Evolutionary conservation across 2,888 invertebrate species (phyloP).

Genomic region (Athalia rosae): DNA sequence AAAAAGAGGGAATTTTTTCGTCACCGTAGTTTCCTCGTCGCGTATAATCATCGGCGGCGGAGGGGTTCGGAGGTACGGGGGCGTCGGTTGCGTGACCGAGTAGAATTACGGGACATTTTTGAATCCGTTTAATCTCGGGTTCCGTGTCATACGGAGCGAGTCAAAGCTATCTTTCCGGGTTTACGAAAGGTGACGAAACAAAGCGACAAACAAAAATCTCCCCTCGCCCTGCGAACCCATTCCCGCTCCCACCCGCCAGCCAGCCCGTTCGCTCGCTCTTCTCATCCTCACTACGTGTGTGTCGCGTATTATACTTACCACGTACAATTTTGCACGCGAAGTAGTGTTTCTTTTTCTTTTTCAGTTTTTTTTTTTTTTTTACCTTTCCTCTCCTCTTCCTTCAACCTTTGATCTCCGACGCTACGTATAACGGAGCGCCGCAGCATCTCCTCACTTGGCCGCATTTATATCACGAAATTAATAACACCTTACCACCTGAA

Average conservation of each 20-base stretch:
- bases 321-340: background rate
- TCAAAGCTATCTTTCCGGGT: slow-evolving; percentile 69
- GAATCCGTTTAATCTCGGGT: slow-evolving; percentile 72
- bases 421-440: slow-evolving; percentile 37
- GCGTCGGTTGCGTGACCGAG: background rate
- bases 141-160: slow-evolving; percentile 62
- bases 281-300: background rate
- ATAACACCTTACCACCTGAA: slow-evolving; percentile 3
- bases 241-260: no score
- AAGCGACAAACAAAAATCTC: slow-evolving; percentile 71
- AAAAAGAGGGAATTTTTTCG: no score
- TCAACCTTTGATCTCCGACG: slow-evolving; percentile 41
- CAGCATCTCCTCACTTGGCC: slow-evolving; percentile 19
- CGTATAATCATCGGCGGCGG: no score
- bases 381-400: slow-evolving; percentile 52
- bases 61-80: no score
- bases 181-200: slow-evolving; percentile 69
- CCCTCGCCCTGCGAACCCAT: background rate
- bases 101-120: slow-evolving; percentile 63
- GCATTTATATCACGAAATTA: slow-evolving; percentile 38
- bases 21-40: no score
- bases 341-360: background rate
- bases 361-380: slow-evolving; percentile 10
- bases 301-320: background rate
- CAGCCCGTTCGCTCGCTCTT: no score